Evolutionary conservation across 2,113 vertebrate species (phyloP), one percentile per base, ranked within the genome.

Genomic region (Scytalopus superciliaris): DNA sequence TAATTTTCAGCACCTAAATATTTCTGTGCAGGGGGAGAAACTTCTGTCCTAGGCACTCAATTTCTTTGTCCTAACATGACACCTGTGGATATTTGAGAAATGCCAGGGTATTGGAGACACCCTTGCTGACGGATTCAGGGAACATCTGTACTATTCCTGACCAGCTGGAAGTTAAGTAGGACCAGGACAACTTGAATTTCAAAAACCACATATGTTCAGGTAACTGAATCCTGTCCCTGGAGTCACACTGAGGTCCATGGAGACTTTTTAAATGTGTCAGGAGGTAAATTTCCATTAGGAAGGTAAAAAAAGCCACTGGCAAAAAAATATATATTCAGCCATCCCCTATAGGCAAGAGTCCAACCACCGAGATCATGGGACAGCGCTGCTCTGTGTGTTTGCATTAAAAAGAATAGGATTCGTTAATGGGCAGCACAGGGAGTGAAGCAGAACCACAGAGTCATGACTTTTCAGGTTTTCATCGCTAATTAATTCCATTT

Each of bases 141-240:
- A 90, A 63, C 79, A 82, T 7, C 37, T 77, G 72, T 56, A 35
- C 45, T 84, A 9, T 47, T 83, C 31, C 28, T 53, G 73, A 47
- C 27, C 49, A 47, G 23, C 15, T 86, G 40, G 80, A 68, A 59
- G 57, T 27, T 40, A 5, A 30, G 16, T 14, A 91, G 60, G 19
- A 37, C 28, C 37, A 89, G 33, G 69, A 15, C 55, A 70, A 31
- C 47, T 87, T 11, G 0, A 19, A 45, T 78, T 55, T 53, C 64
- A 59, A 12, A 24, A 81, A 7, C 4, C 42, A 44, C 78, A 63
- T 40, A 67, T 87, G 85, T 23, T 63, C 68, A 63, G 42, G 90
- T 78, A 93, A 95, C 55, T 77, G 68, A 94, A 94, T 73, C 81
- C 77, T 8, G 3, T 37, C n/a, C 69, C 66, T 77, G 59, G 44